Base-by-base conservation (phyloP, 2,113 vertebrate genomes). In the Acrocephalus arundinaceus region DNA sequence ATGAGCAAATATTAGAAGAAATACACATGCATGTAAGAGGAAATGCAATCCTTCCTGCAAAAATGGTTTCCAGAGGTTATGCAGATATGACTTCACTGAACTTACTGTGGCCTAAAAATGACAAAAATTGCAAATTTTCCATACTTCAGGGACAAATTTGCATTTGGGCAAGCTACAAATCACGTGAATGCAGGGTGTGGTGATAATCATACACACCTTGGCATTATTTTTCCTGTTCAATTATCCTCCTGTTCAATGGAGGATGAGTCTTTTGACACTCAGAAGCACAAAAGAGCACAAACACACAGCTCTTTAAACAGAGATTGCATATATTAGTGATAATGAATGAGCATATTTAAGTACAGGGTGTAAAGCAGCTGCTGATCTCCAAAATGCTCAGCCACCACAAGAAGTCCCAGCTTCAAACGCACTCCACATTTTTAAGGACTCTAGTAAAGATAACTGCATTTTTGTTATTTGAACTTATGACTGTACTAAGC, bases 11-110 rank as follows among this genome's bases (percentile, higher is more conserved):
- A 80, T 57, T 46, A 80, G 22, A 55, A 52, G 72, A 93, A 94
- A 89, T 62, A 74, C 12, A 85, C 2, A 37, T 28, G 31, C 22
- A 54, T 30, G 4, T 18, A 81, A 59, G 28, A 90, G 43, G 63
- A 94, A 96, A 83, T 41, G 31, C 30, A 84, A 51, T 75, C 65
- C 39, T 86, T 85, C 76, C 80, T 63, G 76, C 79, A 87, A 87
- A 77, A 70, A 15, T 18, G 17, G 7, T 72, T 91, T 73, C 62
- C 54, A 90, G 66, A 93, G 21, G n/a, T 78, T 35, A 66, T 68
- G 39, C 3, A 80, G 46, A 28, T 68, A 27, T 15, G 28, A 67
- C 48, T 74, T 55, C 27, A 54, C 25, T 48, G 24, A 72, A 63
- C 14, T 51, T n/a, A 57, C 6, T 33, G n/a, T 43, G 52, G 33